These are phyloP conservation scores for Nasonia oneida DNA, from an alignment of 2,888 invertebrate species.

Conservation along the genomic window DNA sequence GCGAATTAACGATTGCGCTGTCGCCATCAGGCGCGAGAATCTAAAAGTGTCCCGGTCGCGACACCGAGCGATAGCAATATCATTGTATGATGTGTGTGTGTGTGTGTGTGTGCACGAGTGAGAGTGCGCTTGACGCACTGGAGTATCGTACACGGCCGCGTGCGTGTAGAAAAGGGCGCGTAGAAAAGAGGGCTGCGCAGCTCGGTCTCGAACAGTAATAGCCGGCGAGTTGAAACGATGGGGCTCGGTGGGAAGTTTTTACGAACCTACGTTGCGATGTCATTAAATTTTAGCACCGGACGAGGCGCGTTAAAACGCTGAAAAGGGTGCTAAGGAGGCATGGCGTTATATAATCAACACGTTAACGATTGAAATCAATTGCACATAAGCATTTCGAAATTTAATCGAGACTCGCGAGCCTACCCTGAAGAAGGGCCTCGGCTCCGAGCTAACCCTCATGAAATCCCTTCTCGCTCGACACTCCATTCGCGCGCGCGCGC, in stretches of 20 bases:
- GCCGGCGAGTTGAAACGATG: neutral
- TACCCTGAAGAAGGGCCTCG: neutral
- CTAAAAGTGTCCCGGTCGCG: neutral
- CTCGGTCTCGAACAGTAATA: too few relatives aligned
- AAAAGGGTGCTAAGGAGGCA: neutral
- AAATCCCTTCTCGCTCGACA: neutral
- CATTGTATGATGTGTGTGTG: neutral
- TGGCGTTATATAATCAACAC: neutral
- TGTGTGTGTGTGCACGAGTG: neutral
- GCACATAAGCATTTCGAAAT: neutral
- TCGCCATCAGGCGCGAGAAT: neutral
- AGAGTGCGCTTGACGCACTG: conserved; percentile 1
- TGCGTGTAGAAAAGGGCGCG: too few relatives aligned
- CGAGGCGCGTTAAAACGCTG: neutral
- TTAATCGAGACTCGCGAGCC: neutral
- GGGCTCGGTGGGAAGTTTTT: neutral
- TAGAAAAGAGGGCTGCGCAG: neutral
- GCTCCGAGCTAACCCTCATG: neutral
- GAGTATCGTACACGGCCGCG: neutral
- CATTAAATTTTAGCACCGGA: neutral
- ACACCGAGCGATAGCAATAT: neutral
- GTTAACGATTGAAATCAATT: neutral
- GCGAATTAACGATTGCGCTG: conserved; percentile 27
- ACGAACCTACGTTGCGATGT: neutral
- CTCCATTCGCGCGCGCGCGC: neutral